phyloP scores from a whole-genome alignment of 2,888 invertebrate species.

The Eilema depressum region DNA sequence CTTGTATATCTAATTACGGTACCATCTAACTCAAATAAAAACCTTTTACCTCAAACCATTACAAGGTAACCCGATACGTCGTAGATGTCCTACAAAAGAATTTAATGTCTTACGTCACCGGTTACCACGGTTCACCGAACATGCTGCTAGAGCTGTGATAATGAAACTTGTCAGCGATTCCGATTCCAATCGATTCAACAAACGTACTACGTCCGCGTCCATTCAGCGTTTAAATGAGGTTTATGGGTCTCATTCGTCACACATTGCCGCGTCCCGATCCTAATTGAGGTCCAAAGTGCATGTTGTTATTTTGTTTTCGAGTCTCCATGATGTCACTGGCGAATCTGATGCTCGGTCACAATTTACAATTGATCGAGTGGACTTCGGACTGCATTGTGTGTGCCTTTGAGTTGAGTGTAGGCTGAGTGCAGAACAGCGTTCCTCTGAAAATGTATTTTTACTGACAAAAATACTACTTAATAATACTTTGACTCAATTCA shows the following conservation, averaged over 20 bases:
- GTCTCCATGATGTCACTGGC: conserved; percentile 61
- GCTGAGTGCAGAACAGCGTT: conserved; percentile 40
- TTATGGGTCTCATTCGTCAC: conserved; percentile 43
- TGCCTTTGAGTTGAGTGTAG: conserved; percentile 46
- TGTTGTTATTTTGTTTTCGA: conserved; percentile 58
- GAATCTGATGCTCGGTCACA: conserved; percentile 56
- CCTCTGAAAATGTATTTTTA: neutral
- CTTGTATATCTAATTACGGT: neutral
- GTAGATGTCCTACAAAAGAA: conserved; percentile 20
- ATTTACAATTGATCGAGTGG: conserved; percentile 70
- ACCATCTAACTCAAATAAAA: neutral
- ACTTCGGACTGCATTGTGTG: conserved; percentile 71
- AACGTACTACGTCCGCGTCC: conserved; percentile 41
- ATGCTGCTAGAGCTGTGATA: conserved; percentile 25
- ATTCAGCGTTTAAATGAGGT: conserved; percentile 44
- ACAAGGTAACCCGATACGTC: conserved; percentile 5
- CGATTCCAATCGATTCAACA: conserved; percentile 32
- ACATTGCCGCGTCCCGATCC: conserved; percentile 26
- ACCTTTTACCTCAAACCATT: neutral
- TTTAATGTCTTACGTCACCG: conserved; percentile 21
- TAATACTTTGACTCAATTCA: too few species aligned
- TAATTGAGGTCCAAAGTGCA: conserved; percentile 56
- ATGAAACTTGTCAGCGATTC: conserved; percentile 34
- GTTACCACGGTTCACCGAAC: conserved; percentile 22
- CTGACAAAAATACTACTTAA: too few species aligned